phyloP scores from a whole-genome alignment of 2,888 invertebrate species.

The Minunthozetes semirufus region DNA sequence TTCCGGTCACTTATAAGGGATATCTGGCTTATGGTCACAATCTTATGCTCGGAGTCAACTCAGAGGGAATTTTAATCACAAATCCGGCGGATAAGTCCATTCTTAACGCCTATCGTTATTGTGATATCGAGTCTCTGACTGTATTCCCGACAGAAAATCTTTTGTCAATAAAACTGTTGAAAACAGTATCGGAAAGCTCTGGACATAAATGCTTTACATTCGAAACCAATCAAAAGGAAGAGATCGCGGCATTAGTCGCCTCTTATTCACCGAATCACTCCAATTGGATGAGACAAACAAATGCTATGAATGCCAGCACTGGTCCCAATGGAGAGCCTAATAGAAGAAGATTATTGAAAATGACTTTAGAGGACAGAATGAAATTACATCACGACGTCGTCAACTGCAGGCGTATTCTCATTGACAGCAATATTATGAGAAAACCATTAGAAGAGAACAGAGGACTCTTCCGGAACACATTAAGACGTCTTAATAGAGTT shows the following conservation, averaged over 20 bases:
- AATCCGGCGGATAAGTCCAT: slow-evolving; percentile 87
- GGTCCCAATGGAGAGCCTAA: slow-evolving; percentile 11
- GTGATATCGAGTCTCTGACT: slow-evolving; percentile 80
- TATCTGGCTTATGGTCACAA: slow-evolving; percentile 77
- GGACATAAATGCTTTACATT: slow-evolving; percentile 62
- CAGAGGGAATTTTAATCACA: slow-evolving; percentile 82
- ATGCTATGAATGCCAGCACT: not conserved
- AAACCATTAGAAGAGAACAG: slow-evolving; percentile 70
- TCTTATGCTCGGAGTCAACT: slow-evolving; percentile 73
- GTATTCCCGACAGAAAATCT: slow-evolving; percentile 87
- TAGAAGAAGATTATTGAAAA: slow-evolving; percentile 50
- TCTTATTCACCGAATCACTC: slow-evolving; percentile 81
- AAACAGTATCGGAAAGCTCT: slow-evolving; percentile 56
- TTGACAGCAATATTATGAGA: slow-evolving; percentile 72
- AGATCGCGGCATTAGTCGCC: slow-evolving; percentile 84
- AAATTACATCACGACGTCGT: slow-evolving; percentile 79
- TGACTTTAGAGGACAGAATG: slow-evolving; percentile 80
- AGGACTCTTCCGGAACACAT: slow-evolving; percentile 80
- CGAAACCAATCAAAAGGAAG: slow-evolving; percentile 79
- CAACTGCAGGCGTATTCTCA: slow-evolving; percentile 69
- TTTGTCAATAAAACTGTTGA: slow-evolving; percentile 76
- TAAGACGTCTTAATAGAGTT: slow-evolving; percentile 69
- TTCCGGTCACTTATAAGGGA: slow-evolving; percentile 82
- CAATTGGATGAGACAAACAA: slow-evolving; percentile 49
- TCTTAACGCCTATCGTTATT: slow-evolving; percentile 80